These are phyloP conservation scores for Paedocypris micromegethes DNA, from an alignment of 2,797 vertebrate species.

Conservation along the genomic window DNA sequence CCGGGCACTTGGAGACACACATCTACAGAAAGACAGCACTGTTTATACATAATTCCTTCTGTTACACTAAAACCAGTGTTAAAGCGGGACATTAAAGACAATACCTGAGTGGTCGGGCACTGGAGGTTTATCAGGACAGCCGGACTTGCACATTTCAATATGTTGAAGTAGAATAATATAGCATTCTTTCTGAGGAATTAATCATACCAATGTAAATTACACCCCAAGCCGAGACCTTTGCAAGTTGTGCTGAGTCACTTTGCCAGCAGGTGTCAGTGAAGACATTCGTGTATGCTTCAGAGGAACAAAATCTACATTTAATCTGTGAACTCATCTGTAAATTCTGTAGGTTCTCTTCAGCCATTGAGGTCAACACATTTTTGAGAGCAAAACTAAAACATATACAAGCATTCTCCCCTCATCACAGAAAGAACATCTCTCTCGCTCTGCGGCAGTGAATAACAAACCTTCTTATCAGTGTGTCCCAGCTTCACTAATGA, in stretches of 20 bases:
- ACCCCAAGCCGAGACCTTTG: too few relatives aligned
- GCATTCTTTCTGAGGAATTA: constrained; percentile 74
- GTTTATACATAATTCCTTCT: neutral
- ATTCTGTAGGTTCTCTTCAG: constrained; percentile 18
- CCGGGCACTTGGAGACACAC: constrained; percentile 85
- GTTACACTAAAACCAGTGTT: too few relatives aligned
- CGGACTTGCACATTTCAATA: constrained; percentile 82
- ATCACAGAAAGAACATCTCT: constrained; percentile 18
- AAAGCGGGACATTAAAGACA: neutral
- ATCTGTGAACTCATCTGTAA: neutral
- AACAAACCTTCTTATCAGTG: constrained; percentile 41
- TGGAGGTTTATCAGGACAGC: constrained; percentile 79
- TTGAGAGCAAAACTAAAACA: constrained; percentile 26
- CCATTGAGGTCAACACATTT: constrained; percentile 25
- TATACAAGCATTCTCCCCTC: constrained; percentile 6
- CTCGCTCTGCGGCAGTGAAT: constrained; percentile 18
- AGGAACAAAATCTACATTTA: neutral
- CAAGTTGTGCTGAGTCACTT: neutral
- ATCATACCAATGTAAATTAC: neutral
- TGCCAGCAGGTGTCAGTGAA: constrained; percentile 42
- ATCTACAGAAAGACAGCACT: constrained; percentile 61
- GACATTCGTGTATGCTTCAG: neutral
- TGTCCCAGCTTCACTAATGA: constrained; percentile 35
- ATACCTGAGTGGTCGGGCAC: constrained; percentile 78
- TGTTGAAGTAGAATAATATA: constrained; percentile 88